phyloP scores from a whole-genome alignment of 2,888 invertebrate genomes.

The Frankliniella fusca region DNA sequence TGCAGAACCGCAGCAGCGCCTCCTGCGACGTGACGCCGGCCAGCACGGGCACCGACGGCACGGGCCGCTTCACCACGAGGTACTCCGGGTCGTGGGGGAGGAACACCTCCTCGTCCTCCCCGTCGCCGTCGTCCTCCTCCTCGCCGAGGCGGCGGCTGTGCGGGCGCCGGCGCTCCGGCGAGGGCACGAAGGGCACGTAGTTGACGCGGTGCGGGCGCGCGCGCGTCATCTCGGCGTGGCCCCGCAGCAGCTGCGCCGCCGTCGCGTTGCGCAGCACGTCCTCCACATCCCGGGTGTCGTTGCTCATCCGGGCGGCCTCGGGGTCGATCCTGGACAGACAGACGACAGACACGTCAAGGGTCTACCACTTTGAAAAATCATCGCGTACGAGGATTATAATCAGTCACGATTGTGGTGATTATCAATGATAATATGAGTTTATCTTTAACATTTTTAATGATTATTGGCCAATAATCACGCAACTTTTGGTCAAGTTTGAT shows the following conservation, averaged over 20 bases:
- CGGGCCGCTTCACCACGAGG: neutral
- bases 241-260: neutral
- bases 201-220: conserved; percentile 6
- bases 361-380: no score
- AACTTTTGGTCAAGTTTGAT: no score
- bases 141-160: neutral
- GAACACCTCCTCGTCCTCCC: neutral
- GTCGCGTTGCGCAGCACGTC: conserved; percentile 1
- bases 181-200: conserved; percentile 5
- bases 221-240: neutral
- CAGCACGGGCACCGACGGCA: conserved; percentile 6
- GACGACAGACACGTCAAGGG: no score
- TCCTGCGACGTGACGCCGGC: neutral
- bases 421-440: no score
- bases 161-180: neutral
- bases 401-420: no score
- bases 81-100: conserved; percentile 14
- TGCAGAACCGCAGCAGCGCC: conserved; percentile 19
- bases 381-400: no score
- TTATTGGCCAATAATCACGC: no score
- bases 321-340: conserved; percentile 6
- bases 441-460: no score
- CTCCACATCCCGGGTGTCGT: conserved; percentile 5
- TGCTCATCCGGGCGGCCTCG: neutral
- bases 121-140: neutral